Base-by-base conservation (phyloP, 2,113 vertebrate genomes). In the Symphodus melops region DNA sequence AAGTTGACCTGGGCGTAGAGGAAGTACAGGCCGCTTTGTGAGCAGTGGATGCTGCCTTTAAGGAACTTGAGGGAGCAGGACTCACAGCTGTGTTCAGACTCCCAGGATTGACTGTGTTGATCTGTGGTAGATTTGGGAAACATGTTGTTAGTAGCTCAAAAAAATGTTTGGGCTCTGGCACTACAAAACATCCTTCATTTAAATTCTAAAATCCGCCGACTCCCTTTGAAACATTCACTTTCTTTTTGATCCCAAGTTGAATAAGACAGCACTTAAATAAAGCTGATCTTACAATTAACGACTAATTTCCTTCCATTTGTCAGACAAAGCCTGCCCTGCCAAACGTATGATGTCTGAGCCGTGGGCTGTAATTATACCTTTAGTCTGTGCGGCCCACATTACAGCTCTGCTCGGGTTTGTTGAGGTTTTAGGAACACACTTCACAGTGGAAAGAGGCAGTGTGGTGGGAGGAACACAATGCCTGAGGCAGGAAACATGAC, bases 1-100 rank as follows among this genome's bases (percentile, higher is more conserved):
- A 93, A 90, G 55, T 52, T 72, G 64, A 92, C 89, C 23, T 92
- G 90, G 36, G 85, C 90, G 21, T 91, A 90, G 51, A 90, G 13
- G 60, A 89, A 79, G 86, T 92, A 93, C 36, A 59, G 3, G 44
- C 93, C 53, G 0, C 0, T 2, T 3, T 54, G 4, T 1, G 0
- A 8, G 77, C 78, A 64, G 42, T 8, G 1, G 79, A 94, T 79
- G 9, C 72, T 65, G 70, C 44, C 1, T 0, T 84, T 36, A 0
- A 0, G 1, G 16, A 86, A 71, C 16, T 0, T 0, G 2, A 92
- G 82, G 36, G 46, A 42, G 9, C 70, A 72, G 58, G 21, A 23
- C 0, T 2, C 1, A 61, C 77, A 73, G 0, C 0, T 0, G 1
- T 1, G 7, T 0, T 2, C 19, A 0, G 3, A 36, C 0, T 28